A percentile compares a stretch with the other conserved stretches of the same genome.
Evolutionary conservation across 2,888 invertebrate genomes (phyloP).

Genomic region (Agrotis exclamationis): DNA sequence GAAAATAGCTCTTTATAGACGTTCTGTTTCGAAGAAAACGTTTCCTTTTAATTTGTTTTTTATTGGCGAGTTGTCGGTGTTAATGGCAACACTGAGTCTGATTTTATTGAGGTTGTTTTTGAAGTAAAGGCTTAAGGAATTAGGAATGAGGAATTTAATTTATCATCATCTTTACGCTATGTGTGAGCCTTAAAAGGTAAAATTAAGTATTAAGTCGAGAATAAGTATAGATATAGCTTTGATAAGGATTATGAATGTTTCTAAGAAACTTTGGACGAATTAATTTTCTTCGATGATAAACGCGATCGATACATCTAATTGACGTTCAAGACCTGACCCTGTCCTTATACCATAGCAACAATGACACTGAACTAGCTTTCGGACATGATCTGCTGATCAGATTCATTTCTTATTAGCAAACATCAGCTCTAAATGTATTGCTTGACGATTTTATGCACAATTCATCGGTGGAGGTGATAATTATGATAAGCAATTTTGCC

Average conservation of each 20-base stretch:
- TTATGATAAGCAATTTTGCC: no score
- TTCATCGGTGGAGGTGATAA: background rate
- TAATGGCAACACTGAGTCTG: constrained; percentile 24
- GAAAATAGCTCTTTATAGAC: constrained; percentile 62
- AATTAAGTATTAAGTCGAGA: background rate
- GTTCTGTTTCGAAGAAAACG: constrained; percentile 44
- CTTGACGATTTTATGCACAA: background rate
- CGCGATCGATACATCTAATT: no score
- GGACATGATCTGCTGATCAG: no score
- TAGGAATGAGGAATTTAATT: background rate
- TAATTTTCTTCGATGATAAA: no score
- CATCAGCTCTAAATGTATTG: background rate
- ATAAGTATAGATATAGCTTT: background rate
- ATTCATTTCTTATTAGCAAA: background rate
- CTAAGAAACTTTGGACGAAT: background rate
- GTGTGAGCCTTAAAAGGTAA: background rate
- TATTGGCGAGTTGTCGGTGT: constrained; percentile 37
- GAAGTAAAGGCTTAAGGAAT: background rate
- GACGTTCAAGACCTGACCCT: no score
- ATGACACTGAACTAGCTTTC: no score
- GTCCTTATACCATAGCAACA: no score
- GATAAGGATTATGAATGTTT: background rate
- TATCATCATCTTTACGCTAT: no score
- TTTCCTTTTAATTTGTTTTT: constrained; percentile 55
- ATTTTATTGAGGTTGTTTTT: constrained; percentile 2